Evolutionary conservation across 2,888 invertebrate genomes (phyloP), one percentile per base, ranked within the genome.

Genomic region (Acleris emargana): DNA sequence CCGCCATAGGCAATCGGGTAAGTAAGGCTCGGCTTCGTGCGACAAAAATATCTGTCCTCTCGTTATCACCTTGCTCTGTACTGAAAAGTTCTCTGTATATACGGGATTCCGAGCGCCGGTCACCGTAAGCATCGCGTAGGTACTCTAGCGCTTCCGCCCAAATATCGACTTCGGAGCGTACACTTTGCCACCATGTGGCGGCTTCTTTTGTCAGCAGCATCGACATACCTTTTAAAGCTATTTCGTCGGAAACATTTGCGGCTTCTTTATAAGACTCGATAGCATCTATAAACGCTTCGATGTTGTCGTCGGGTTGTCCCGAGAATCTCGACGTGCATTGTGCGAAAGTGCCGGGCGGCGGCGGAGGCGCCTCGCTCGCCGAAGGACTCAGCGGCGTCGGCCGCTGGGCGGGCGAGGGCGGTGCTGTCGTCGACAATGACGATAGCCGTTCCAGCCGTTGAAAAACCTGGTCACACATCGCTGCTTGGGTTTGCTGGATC

Each of bases 331-430:
- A 43, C 13, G 43, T 43, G 5, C 43, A 43, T 13, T 1, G 0
- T 43, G 43, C 43, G 43, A 43, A 43, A 5, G 43, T 43, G 43
- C 43, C 43, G 43, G 43, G n/a, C 43, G 43, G 43, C 43, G 43
- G 43, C 43, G 13, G 43, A 43, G 43, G 16, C 9, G 16, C 43
- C 43, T 43, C 43, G n/a, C 13, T n/a, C 43, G 43, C 43, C 13
- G n/a, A 43, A 5, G 43, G n/a, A 43, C 43, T 43, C 43, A 43
- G 43, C 43, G n/a, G 43, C 43, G 43, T 43, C 43, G 13, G 43
- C 43, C n/a, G 43, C 43, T 43, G 43, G 43, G 43, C 43, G 43
- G 43, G 43, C 1, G 43, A 43, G n/a, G 43, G 43, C 43, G 43
- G 13, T 5, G 43, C 43, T 43, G 5, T 43, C 43, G 43, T 43